Base-by-base conservation (phyloP, 2,113 vertebrate genomes). In the Phoenicopterus ruber region DNA sequence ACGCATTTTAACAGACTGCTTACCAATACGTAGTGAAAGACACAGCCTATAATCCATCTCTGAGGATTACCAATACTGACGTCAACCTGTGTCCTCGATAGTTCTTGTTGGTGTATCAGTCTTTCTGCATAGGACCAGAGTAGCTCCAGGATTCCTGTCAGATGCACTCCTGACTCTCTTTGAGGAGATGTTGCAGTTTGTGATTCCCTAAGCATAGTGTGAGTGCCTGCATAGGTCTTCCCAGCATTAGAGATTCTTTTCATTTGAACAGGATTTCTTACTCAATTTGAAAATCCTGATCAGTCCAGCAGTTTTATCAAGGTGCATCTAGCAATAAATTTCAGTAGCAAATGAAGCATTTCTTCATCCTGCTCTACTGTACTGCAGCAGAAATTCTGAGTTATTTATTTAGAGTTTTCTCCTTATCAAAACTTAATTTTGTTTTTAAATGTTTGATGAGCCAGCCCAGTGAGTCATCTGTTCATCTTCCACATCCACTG, bases 381-480 rank as follows among this genome's bases (percentile, higher is more conserved):
- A 59, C 10, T 52, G 38, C 32, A 82, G 57, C 32, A 88, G 71
- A 92, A 94, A 52, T 88, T 84, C 71, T 42, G 28, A 69, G 32
- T 80, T 17, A 86, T 67, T 24, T 67, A 59, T 85, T 90, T 63
- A 22, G 26, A 36, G 32, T 72, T 70, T 92, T 82, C 47, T 82
- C 18, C 16, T 80, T 32, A 73, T 91, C 44, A 81, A 40, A 94
- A 88, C 49, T 69, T 52, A 76, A 42, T 88, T 83, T 80, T 91
- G 2, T 77, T 88, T 40, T 86, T 90, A 82, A 72, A 36, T 77
- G 36, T 80, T 94, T 88, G 88, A 91, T 91, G 83, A 74, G 34
- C 40, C 34, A 49, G 62, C 14, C 40, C 49, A 80, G 49, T 55
- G 58, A 88, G 24, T 83, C 58, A 80, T 66, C 44, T 81, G 14